Conservation (phyloP, 1,140 invertebrate species). For the Drosophila bocki region DNA sequence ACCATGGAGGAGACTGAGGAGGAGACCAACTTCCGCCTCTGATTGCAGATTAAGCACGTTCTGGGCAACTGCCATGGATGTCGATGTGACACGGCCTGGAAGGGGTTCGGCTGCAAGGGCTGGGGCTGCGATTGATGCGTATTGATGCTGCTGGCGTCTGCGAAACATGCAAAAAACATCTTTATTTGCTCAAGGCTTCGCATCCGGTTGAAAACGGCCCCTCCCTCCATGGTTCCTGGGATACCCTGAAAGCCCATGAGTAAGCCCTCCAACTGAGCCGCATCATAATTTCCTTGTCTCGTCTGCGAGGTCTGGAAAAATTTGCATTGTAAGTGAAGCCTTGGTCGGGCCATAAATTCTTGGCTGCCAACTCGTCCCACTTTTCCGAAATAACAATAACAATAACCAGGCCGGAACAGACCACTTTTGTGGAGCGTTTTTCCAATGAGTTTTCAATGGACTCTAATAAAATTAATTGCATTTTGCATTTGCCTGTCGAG, state of each 20-base stretch:
- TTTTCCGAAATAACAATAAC: not conserved
- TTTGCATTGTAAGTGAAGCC: conserved; percentile 64
- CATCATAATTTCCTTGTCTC: conserved; percentile 52
- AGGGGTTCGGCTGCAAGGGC: conserved; percentile 1
- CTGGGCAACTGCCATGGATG: conserved; percentile 47
- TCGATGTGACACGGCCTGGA: conserved; percentile 9
- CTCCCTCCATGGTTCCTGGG: conserved; percentile 19
- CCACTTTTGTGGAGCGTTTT: conserved; percentile 13
- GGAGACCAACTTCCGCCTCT: conserved; percentile 73
- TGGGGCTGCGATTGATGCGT: conserved; percentile 67
- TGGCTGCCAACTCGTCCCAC: not conserved
- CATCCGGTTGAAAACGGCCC: conserved; percentile 43
- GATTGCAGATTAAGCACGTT: conserved; percentile 83
- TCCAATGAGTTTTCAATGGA: conserved; percentile 60
- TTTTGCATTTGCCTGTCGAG: conserved; percentile 57
- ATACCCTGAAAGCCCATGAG: conserved; percentile 24
- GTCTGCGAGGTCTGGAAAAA: conserved; percentile 39
- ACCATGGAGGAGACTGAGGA: conserved; percentile 6
- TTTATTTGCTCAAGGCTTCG: conserved; percentile 73
- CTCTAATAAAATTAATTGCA: conserved; percentile 69
- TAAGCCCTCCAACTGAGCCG: conserved; percentile 42
- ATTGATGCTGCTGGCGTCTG: conserved; percentile 73
- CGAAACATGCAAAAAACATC: conserved; percentile 70
- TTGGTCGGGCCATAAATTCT: conserved; percentile 47
- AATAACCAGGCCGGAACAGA: not conserved